phyloP scores from a whole-genome alignment of 2,113 vertebrate species.

The Pterophyllum scalare region DNA sequence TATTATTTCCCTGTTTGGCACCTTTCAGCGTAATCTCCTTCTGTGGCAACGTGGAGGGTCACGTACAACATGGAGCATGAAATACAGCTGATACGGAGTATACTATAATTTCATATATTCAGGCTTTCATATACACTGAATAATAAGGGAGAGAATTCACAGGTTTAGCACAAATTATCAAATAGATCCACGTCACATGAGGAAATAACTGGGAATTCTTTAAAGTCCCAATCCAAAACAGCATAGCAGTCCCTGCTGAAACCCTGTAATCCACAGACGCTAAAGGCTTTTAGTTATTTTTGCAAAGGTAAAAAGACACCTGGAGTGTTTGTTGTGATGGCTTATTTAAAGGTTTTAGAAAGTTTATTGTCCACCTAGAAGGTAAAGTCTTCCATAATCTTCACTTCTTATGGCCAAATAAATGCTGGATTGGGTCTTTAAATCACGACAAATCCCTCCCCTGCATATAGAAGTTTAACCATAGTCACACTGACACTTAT shows the following conservation, averaged over 20 bases:
- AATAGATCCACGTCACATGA: conserved; percentile 14
- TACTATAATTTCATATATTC: conserved; percentile 31
- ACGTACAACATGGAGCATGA: conserved; percentile 27
- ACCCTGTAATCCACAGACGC: conserved; percentile 69
- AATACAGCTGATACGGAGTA: conserved; percentile 29
- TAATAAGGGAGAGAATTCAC: conserved; percentile 14
- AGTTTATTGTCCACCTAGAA: conserved; percentile 44
- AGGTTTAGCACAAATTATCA: conserved; percentile 26
- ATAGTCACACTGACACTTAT: conserved; percentile 49
- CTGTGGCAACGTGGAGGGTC: conserved; percentile 42
- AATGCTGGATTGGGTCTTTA: conserved; percentile 53
- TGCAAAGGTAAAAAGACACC: conserved; percentile 62
- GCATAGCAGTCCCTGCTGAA: conserved; percentile 42
- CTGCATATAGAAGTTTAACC: conserved; percentile 47
- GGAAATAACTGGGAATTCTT: conserved; percentile 18
- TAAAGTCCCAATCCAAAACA: conserved; percentile 34
- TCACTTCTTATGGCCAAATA: conserved; percentile 42
- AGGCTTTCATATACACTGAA: conserved; percentile 25
- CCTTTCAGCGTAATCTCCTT: conserved; percentile 50
- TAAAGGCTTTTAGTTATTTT: conserved; percentile 41
- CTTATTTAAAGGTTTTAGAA: conserved; percentile 55
- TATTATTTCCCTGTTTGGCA: conserved; percentile 58
- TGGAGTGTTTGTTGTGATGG: conserved; percentile 61
- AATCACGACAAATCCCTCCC: conserved; percentile 21
- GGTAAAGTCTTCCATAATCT: conserved; percentile 25